Percentiles rank a stretch among this genome's conserved stretches.
Evolutionary conservation across 2,888 invertebrate species (phyloP).

Genomic region (Drosophila paramelanica): DNA sequence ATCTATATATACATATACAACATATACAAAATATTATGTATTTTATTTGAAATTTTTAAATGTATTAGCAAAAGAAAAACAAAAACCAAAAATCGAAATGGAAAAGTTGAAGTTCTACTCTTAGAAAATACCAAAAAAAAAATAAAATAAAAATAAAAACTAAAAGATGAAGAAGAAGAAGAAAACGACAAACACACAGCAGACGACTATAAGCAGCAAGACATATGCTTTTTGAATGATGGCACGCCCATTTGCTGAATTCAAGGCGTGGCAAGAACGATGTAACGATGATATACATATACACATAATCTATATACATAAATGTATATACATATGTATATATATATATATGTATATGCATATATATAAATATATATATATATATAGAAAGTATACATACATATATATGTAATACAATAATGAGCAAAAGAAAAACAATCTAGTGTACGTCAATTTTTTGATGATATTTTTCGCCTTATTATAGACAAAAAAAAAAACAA

Average conservation of each 20-base stretch:
- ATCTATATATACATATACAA: constrained; percentile 70
- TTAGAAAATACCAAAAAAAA: constrained; percentile 26
- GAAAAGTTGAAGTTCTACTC: constrained; percentile 44
- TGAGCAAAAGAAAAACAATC: constrained; percentile 78
- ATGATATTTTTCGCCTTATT: constrained; percentile 84
- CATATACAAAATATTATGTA: constrained; percentile 80
- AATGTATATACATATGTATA: constrained; percentile 3
- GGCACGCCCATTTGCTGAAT: constrained; percentile 30
- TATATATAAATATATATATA: constrained; percentile 19
- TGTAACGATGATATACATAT: constrained; percentile 60
- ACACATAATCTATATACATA: constrained; percentile 44
- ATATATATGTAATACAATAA: constrained; percentile 66
- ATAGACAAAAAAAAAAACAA: constrained; percentile 58
- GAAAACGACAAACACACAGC: constrained; percentile 1
- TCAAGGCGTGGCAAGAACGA: constrained; percentile 38
- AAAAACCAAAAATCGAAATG: constrained; percentile 15
- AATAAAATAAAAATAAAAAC: constrained; percentile 16
- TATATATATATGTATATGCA: constrained; percentile 15
- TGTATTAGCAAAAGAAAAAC: constrained; percentile 56
- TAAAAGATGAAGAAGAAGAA: constrained; percentile 3
- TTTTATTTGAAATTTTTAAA: constrained; percentile 74
- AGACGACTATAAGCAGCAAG: constrained; percentile 13
- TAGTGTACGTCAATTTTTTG: constrained; percentile 84
- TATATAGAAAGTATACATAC: constrained; percentile 34
- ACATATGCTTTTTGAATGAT: constrained; percentile 4